These are phyloP conservation scores for Microcebus tavaratra DNA, from an alignment of 2,113 vertebrate genomes.

Conservation along the genomic window DNA sequence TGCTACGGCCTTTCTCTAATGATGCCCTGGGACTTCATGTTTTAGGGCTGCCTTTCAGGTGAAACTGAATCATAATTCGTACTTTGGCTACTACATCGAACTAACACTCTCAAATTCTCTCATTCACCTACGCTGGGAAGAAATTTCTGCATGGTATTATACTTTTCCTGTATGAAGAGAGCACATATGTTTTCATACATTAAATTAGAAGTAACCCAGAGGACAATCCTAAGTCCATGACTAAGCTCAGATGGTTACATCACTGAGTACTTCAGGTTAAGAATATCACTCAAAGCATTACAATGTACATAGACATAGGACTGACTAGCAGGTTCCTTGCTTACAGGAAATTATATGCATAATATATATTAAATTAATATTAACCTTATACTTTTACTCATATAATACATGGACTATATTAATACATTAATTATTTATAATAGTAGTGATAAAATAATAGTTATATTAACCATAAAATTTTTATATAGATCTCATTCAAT, in stretches of 20 bases:
- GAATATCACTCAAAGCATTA: background rate
- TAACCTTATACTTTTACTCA: background rate
- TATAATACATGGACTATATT: background rate
- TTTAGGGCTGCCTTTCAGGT: conserved; percentile 3
- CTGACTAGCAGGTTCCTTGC: background rate
- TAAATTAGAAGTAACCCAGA: background rate
- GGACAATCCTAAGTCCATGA: background rate
- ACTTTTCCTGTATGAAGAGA: background rate
- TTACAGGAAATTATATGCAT: background rate
- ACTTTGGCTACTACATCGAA: background rate
- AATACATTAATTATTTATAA: background rate
- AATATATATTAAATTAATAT: background rate
- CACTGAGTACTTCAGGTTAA: background rate
- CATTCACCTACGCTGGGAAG: background rate
- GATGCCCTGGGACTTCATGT: background rate
- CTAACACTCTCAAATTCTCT: background rate
- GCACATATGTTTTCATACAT: background rate
- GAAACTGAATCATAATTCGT: background rate
- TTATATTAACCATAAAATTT: background rate
- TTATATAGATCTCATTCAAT: background rate
- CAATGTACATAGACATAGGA: background rate
- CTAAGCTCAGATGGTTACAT: background rate
- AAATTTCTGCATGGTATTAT: background rate
- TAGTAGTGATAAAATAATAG: background rate
- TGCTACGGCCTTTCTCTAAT: background rate